Conservation (phyloP, 1,140 invertebrate species). For the Drosophila sucinea region DNA sequence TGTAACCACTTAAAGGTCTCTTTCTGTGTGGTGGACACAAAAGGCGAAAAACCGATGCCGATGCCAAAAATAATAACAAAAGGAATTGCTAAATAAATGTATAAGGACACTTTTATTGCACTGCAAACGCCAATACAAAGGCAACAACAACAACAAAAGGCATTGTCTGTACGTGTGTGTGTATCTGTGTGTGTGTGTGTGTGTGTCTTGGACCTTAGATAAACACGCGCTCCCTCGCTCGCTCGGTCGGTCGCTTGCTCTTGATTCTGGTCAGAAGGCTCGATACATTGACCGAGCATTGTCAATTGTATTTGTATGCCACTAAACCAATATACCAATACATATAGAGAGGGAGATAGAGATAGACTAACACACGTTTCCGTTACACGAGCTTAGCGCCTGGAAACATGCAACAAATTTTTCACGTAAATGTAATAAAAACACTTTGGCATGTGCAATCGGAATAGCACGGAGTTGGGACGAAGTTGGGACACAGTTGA, state of each 20-base stretch:
- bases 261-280: background rate
- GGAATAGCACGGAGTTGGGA: background rate
- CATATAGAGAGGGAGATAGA: slow-evolving; percentile 32
- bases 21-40: slow-evolving; percentile 14
- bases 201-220: slow-evolving; percentile 61
- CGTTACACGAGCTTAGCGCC: slow-evolving; percentile 55
- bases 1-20: slow-evolving; percentile 65
- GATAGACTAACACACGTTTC: slow-evolving; percentile 37
- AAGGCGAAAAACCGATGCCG: slow-evolving; percentile 41
- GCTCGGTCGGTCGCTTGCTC: too few relatives aligned
- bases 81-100: slow-evolving; percentile 81
- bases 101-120: slow-evolving; percentile 80
- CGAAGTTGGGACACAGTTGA: background rate
- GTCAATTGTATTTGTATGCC: slow-evolving; percentile 59
- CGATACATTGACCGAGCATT: slow-evolving; percentile 23
- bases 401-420: slow-evolving; percentile 77
- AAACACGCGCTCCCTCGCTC: slow-evolving; percentile 59
- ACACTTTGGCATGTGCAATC: slow-evolving; percentile 68
- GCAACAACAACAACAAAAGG: slow-evolving; percentile 71
- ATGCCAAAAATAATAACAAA: slow-evolving; percentile 77
- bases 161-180: slow-evolving; percentile 44
- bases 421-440: slow-evolving; percentile 82
- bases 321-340: slow-evolving; percentile 51
- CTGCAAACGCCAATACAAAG: slow-evolving; percentile 64
- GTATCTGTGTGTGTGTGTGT: background rate